Conservation (phyloP, 2,113 vertebrate genomes). For the Phyllopteryx taeniolatus region DNA sequence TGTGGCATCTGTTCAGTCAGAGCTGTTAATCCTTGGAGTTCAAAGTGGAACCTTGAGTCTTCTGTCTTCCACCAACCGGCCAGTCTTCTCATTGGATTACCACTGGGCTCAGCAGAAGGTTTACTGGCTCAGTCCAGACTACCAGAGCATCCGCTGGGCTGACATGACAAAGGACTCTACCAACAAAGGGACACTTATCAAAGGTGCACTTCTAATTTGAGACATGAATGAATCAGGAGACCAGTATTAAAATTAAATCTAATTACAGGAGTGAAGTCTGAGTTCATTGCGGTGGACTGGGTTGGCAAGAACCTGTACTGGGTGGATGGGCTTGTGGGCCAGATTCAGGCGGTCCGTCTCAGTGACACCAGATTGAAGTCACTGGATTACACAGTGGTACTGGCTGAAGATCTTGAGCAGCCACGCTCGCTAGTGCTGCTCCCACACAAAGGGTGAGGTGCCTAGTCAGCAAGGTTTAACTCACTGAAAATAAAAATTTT, state of each 20-base stretch:
- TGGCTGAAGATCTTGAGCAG: constrained; percentile 79
- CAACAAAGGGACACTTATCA: constrained; percentile 77
- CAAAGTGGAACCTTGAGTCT: constrained; percentile 73
- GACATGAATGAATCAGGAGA: background rate
- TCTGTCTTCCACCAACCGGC: constrained; percentile 69
- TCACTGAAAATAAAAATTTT: background rate
- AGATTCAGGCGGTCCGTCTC: constrained; percentile 80
- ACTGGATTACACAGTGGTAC: constrained; percentile 75
- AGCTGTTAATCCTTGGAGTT: constrained; percentile 78
- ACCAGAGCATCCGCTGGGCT: constrained; percentile 85
- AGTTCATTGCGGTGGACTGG: constrained; percentile 88
- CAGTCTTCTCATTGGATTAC: constrained; percentile 84
- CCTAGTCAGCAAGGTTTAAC: background rate
- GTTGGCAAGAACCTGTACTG: constrained; percentile 89
- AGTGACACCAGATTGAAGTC: constrained; percentile 59
- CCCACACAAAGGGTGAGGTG: constrained; percentile 80
- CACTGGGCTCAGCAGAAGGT: constrained; percentile 75
- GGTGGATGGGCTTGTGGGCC: constrained; percentile 81
- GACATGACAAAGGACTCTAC: constrained; percentile 55
- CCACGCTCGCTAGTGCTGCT: constrained; percentile 82
- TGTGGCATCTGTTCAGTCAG: constrained; percentile 80
- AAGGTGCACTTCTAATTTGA: constrained; percentile 72
- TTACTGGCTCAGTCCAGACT: constrained; percentile 85
- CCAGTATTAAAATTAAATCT: background rate
- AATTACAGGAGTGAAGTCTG: constrained; percentile 80